These are phyloP conservation scores for Argyra leucocephala DNA, from an alignment of 2,888 invertebrate species.

Conservation along the genomic window DNA sequence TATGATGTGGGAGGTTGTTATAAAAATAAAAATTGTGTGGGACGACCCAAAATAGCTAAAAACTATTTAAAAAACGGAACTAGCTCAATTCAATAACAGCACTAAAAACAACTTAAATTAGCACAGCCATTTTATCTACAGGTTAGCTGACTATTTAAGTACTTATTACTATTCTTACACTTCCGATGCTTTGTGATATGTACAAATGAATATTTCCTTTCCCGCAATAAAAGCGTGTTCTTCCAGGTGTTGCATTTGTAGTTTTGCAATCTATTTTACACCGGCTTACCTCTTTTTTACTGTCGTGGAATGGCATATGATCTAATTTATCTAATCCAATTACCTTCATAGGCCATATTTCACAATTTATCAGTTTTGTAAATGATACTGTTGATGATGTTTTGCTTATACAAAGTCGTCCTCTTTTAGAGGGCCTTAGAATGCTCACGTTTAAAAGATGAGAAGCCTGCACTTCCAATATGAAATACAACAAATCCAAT, in stretches of 20 bases:
- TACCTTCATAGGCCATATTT: background rate
- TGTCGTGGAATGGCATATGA: background rate
- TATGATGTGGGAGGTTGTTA: no score
- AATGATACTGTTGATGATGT: background rate
- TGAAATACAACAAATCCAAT: background rate
- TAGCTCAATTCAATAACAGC: no score
- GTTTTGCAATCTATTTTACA: background rate
- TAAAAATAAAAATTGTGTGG: no score
- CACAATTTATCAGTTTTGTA: no score
- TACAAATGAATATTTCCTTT: slow-evolving; percentile 5
- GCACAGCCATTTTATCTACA: no score
- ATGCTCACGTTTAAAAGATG: background rate
- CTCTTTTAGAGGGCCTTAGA: background rate
- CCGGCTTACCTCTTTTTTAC: background rate
- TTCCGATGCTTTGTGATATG: no score
- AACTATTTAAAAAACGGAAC: no score
- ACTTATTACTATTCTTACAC: no score
- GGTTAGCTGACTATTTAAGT: no score
- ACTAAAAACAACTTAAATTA: no score
- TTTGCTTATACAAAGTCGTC: background rate
- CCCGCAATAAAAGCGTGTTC: background rate
- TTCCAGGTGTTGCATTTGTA: background rate
- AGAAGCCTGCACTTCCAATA: background rate
- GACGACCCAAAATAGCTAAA: no score
- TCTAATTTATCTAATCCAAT: background rate